Conservation (phyloP, 2,797 vertebrate species). For the Chelon labrosus region DNA sequence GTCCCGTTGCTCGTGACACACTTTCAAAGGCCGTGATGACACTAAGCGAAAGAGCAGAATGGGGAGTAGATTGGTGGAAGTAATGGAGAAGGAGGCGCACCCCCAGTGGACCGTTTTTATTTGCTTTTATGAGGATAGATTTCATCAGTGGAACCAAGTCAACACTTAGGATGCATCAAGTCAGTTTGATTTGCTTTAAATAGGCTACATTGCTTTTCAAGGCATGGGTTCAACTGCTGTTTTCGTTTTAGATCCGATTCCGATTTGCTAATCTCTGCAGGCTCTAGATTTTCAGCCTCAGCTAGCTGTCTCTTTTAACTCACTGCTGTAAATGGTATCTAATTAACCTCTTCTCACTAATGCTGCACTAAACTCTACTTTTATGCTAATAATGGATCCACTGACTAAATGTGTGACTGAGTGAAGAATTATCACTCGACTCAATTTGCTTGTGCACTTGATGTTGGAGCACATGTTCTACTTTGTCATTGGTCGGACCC, state of each 20-base stretch:
- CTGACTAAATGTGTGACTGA: neutral
- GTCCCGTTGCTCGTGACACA: neutral
- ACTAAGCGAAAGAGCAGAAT: neutral
- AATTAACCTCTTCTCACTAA: neutral
- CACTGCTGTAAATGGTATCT: too few relatives aligned
- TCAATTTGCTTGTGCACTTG: neutral
- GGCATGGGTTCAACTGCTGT: neutral
- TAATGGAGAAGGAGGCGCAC: neutral
- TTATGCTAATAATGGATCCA: neutral
- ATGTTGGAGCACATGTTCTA: neutral
- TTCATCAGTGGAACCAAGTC: neutral
- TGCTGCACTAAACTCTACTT: neutral
- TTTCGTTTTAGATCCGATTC: slow-evolving; percentile 9
- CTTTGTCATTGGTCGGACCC: neutral
- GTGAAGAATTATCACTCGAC: neutral
- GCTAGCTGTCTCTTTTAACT: too few relatives aligned
- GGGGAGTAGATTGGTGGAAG: slow-evolving; percentile 7
- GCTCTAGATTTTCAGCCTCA: neutral
- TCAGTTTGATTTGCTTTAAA: neutral
- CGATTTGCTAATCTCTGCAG: too few relatives aligned
- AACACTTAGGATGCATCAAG: neutral
- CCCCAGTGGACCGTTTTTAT: neutral
- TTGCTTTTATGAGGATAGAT: neutral
- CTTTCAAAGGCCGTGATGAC: slow-evolving; percentile 1
- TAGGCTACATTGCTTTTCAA: neutral